phyloP scores from a whole-genome alignment of 2,888 invertebrate genomes.

The Emmelina monodactyla region DNA sequence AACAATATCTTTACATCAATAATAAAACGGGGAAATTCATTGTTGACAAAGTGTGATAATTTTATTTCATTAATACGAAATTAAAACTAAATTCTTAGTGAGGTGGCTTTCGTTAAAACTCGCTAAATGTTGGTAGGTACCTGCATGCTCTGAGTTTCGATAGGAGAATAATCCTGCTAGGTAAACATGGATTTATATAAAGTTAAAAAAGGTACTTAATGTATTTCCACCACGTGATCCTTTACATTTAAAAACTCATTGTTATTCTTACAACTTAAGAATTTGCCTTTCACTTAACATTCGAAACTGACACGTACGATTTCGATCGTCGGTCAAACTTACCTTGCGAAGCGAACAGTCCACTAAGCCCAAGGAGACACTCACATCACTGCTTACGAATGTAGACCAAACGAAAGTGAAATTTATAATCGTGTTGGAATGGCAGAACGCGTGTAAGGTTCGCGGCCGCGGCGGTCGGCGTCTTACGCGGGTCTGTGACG shows the following conservation, averaged over 20 bases:
- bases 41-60: too few species aligned
- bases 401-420: conserved; percentile 39
- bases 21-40: too few species aligned
- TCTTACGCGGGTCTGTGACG: conserved; percentile 23
- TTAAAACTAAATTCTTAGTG: too few species aligned
- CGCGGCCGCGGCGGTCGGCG: conserved; percentile 19
- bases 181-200: too few species aligned
- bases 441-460: background rate
- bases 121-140: too few species aligned
- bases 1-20: too few species aligned
- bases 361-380: conserved; percentile 29
- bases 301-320: conserved; percentile 56
- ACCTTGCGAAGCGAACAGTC: conserved; percentile 34
- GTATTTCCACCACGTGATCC: too few species aligned
- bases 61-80: too few species aligned
- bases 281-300: conserved; percentile 59
- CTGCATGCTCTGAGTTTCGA: too few species aligned
- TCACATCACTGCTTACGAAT: conserved; percentile 29
- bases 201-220: too few species aligned
- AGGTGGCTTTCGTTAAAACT: too few species aligned
- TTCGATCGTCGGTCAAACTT: conserved; percentile 30
- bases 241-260: background rate
- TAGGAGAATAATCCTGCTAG: too few species aligned
- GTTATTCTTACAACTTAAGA: conserved; percentile 37
- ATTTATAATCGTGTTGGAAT: conserved; percentile 26